A percentile compares a stretch with the other conserved stretches of the same genome.
These are phyloP conservation scores for Chalcosyrphus nemorum DNA, from an alignment of 2,888 invertebrate species.

Conservation along the genomic window DNA sequence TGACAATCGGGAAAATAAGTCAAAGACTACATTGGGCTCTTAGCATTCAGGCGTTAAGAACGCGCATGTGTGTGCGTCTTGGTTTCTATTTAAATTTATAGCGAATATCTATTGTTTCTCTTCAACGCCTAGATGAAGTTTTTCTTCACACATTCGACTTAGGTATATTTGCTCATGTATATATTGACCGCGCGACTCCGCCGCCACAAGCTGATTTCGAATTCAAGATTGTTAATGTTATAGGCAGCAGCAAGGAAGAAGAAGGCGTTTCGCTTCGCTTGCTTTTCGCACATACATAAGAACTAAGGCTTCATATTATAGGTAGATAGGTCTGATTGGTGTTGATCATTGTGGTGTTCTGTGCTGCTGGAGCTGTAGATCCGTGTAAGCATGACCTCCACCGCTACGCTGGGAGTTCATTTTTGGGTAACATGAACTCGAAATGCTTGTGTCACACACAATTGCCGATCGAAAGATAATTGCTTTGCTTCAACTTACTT, in stretches of 20 bases:
- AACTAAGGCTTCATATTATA: background rate
- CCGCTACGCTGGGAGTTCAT: slow-evolving; percentile 14
- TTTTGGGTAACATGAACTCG: slow-evolving; percentile 58
- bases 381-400: slow-evolving; percentile 65
- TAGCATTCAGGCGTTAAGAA: slow-evolving; percentile 70
- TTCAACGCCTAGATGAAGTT: slow-evolving; percentile 69
- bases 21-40: slow-evolving; percentile 64
- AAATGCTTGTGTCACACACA: slow-evolving; percentile 65
- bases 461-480: slow-evolving; percentile 65
- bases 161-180: background rate
- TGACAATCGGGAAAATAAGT: slow-evolving; percentile 68
- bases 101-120: slow-evolving; percentile 69
- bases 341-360: slow-evolving; percentile 47
- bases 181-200: slow-evolving; percentile 62
- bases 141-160: slow-evolving; percentile 64
- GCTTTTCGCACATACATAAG: slow-evolving; percentile 54
- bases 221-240: slow-evolving; percentile 55
- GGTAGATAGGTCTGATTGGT: slow-evolving; percentile 45
- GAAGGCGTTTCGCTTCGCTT: slow-evolving; percentile 58
- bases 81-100: slow-evolving; percentile 65
- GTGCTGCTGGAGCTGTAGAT: slow-evolving; percentile 20
- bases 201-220: slow-evolving; percentile 66
- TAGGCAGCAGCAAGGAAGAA: slow-evolving; percentile 31
- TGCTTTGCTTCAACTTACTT: slow-evolving; percentile 29
- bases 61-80: slow-evolving; percentile 65